Base-by-base conservation (phyloP, 2,113 vertebrate species). In the Triplophysa dalaica region DNA sequence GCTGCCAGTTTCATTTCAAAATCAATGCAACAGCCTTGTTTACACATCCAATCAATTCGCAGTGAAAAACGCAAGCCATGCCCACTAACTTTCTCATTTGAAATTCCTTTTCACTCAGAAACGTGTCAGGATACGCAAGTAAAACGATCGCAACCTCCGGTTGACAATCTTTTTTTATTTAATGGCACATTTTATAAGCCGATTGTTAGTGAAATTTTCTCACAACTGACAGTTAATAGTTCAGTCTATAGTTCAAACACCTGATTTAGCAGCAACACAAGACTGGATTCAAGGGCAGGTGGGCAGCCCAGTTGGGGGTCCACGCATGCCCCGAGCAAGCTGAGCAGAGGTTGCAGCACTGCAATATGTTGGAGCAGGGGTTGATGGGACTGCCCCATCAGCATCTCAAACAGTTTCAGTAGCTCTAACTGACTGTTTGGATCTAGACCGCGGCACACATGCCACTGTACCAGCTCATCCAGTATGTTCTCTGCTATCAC, bases 391-490 rank as follows among this genome's bases (percentile, higher is more conserved):
- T 97, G 96, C 73, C 96, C 94, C 52, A 98, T 94, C 54, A 98
- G 93, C 95, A 97, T 95, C 92, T 98, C 97, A 0, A 95, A 98
- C 12, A 98, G 93, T 90, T 98, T 98, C 80, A 99, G 91, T 84
- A 98, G 93, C 74, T 95, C 95, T 80, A 93, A 93, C 87, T 96
- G 94, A 75, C 94, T 94, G 89, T 98, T 96, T 0, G 89, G 84
- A 86, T 95, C 94, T 79, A 96, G 90, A 0, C 95, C 93, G 29
- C 92, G 93, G 2, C 92, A 91, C 64, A 97, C 86, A 79, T 98
- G 95, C 97, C 97, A 99, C 43, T 90, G 86, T 83, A 98, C 91
- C 76, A 99, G 89, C 22, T 90, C 82, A 80, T 94, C 95, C 87
- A 99, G 91, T 26, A 99, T 91, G 19, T 94, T 91, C 90, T 99